Evolutionary conservation across 2,888 invertebrate genomes (phyloP), one percentile per base, ranked within the genome.

Genomic region (Lymantria monacha): DNA sequence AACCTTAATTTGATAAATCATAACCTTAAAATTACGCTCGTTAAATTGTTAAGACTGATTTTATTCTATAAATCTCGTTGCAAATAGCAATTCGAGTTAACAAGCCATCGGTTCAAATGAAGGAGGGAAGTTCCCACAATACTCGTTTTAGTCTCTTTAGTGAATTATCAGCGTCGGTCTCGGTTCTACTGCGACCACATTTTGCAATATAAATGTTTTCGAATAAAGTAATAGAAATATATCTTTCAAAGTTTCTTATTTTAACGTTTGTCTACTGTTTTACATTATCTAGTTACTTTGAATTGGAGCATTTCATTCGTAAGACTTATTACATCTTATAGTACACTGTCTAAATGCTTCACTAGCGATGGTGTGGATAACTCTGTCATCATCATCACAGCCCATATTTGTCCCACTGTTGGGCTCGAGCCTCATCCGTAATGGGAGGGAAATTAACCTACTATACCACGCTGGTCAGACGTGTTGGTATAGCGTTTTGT

Each of bases 41-140:
- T 22, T 22, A 22, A 22, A 22, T 5, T 22, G 5, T 22, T 22
- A 22, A 22, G 5, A 5, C 22, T 2, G 5, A 22, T 5, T 22
- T 22, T 22, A 22, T 22, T 22, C 22, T 22, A 22, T 22, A 59
- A 52, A 60, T 50, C 48, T 45, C 22, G 52, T 63, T 64, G 49
- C 42, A 51, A 62, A 59, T 52, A 46, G 30, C 53, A 55, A 55
- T 64, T 60, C 14, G 9, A 54, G 53, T 48, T 60, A 61, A 61
- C 49, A 64, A 63, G 55, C 44, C 47, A 51, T 52, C 57, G 38
- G 55, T 64, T 59, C 44, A 53, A 69, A 64, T 54, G 50, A 58
- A 51, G 42, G 42, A 61, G 51, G 48, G 44, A 49, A 49, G 46
- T 57, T 30, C 33, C 43, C n/a, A 33, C 45, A 40, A 47, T 50